Percentiles rank a stretch among this genome's conserved stretches.
These are phyloP conservation scores for Agapostemon virescens DNA, from an alignment of 2,888 invertebrate genomes.

Conservation along the genomic window DNA sequence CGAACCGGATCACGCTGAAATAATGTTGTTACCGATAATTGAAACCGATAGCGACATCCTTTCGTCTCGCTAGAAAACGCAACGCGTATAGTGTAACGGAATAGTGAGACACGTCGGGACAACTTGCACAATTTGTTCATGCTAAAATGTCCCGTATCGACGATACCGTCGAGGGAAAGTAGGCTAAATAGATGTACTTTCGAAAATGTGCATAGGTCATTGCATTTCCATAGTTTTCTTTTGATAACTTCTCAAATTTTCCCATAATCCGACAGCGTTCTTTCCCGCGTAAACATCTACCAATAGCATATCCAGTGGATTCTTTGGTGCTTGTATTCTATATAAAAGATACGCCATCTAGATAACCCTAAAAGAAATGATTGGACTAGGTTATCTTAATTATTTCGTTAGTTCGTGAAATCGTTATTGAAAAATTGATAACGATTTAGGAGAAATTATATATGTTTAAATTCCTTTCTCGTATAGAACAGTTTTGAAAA, in stretches of 20 bases:
- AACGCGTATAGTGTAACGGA: slow-evolving; percentile 27
- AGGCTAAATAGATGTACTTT: slow-evolving; percentile 30
- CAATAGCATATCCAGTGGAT: too few relatives aligned
- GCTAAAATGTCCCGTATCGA: slow-evolving; percentile 33
- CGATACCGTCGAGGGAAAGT: slow-evolving; percentile 34
- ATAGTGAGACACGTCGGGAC: slow-evolving; percentile 11
- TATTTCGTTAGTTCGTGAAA: background rate
- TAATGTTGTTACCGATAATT: slow-evolving; percentile 15
- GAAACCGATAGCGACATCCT: slow-evolving; percentile 16
- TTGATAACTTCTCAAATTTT: background rate
- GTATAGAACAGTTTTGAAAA: background rate
- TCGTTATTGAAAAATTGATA: background rate
- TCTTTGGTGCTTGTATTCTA: background rate
- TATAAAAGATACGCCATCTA: too few relatives aligned
- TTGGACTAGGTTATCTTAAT: background rate
- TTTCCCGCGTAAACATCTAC: background rate
- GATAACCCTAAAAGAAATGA: background rate
- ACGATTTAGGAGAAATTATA: background rate
- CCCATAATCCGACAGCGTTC: background rate
- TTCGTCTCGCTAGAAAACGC: slow-evolving; percentile 21
- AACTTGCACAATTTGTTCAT: slow-evolving; percentile 28
- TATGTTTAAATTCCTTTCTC: background rate
- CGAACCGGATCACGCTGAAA: background rate
- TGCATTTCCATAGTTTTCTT: background rate
- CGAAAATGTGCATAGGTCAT: background rate